A percentile compares a stretch with the other conserved stretches of the same genome.
Conservation (phyloP, 2,888 invertebrate species). For the Pterobdella sp. region DNA sequence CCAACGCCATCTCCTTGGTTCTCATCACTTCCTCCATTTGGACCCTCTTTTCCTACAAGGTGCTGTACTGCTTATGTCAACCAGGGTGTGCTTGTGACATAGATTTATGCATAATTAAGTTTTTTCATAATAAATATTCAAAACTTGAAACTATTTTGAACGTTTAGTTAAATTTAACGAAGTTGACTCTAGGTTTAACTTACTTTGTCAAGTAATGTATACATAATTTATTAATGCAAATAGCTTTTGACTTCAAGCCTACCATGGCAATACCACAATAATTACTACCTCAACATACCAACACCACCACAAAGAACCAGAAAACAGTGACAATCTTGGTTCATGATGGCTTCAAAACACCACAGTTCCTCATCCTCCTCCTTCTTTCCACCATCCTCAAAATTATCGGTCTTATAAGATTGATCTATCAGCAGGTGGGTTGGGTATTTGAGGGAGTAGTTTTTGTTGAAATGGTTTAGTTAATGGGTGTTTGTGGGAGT, state of each 20-base stretch:
- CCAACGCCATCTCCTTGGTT: constrained; percentile 61
- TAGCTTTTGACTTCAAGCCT: too few species aligned
- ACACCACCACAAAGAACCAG: constrained; percentile 57
- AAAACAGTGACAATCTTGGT: constrained; percentile 58
- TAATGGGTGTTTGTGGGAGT: not conserved
- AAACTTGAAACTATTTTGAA: too few species aligned
- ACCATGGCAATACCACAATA: too few species aligned
- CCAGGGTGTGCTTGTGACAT: too few species aligned
- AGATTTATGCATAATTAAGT: too few species aligned
- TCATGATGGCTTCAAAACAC: constrained; percentile 55
- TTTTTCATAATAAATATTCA: too few species aligned
- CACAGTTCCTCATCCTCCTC: constrained; percentile 57
- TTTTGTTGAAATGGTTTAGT: not conserved
- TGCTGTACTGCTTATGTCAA: constrained; percentile 36
- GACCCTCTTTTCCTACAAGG: constrained; percentile 60
- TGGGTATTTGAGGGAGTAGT: not conserved
- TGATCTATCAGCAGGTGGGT: constrained; percentile 55
- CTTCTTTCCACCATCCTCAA: constrained; percentile 61
- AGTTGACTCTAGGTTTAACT: too few species aligned
- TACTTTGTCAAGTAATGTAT: too few species aligned
- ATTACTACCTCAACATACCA: too few species aligned
- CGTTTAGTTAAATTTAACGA: too few species aligned
- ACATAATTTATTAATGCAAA: too few species aligned
- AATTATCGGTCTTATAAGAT: constrained; percentile 58
- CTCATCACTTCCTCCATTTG: constrained; percentile 57